These are phyloP conservation scores for Diaprepes abbreviatus DNA, from an alignment of 2,888 invertebrate genomes.

Conservation along the genomic window DNA sequence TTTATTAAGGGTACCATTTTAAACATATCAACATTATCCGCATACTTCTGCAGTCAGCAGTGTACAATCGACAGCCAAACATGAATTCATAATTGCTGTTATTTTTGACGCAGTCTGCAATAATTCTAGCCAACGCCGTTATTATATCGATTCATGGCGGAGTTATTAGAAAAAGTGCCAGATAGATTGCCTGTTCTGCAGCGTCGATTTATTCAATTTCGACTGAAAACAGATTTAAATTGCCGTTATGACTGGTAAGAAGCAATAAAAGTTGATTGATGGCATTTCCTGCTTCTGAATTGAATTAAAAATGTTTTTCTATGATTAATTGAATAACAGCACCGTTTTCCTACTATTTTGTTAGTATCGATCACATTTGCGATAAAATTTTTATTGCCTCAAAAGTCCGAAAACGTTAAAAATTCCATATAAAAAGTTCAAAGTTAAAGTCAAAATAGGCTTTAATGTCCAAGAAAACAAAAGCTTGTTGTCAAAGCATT, in stretches of 20 bases:
- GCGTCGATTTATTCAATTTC: constrained; percentile 29
- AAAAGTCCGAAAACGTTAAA: no score
- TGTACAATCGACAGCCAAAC: neutral
- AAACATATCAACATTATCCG: no score
- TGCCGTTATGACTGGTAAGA: constrained; percentile 19
- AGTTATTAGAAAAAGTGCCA: constrained; percentile 22
- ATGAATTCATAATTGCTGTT: neutral
- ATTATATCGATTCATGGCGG: constrained; percentile 30
- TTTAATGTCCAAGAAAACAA: no score
- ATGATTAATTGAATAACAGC: constrained; percentile 19
- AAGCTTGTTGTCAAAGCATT: no score
- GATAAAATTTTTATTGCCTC: no score
- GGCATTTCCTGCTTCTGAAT: constrained; percentile 35
- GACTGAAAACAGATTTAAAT: constrained; percentile 23
- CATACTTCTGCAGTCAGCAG: no score
- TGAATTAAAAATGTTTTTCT: constrained; percentile 19
- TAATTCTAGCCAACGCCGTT: neutral
- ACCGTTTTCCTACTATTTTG: no score
- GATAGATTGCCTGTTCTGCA: constrained; percentile 25
- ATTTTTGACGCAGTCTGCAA: neutral
- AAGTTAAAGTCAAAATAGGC: no score
- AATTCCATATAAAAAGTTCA: no score
- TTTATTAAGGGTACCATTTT: no score
- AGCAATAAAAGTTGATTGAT: constrained; percentile 26
- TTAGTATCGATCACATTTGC: no score